These are phyloP conservation scores for Eudemis profundana DNA, from an alignment of 2,888 invertebrate species.

Conservation along the genomic window DNA sequence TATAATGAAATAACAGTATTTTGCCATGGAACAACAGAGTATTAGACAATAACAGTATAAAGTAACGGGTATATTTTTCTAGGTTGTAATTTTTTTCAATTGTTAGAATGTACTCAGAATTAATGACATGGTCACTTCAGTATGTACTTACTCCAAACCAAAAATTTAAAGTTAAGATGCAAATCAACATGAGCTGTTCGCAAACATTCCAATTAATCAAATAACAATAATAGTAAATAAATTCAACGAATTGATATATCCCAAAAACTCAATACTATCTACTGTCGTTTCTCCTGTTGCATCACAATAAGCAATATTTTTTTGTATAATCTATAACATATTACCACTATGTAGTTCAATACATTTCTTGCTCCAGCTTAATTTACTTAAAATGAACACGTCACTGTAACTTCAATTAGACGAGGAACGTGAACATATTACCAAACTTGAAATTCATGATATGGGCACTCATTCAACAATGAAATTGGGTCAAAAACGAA, in stretches of 20 bases:
- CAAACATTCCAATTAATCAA: no score
- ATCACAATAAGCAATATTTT: not conserved
- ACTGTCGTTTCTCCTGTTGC: slow-evolving; percentile 10
- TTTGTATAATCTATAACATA: slow-evolving; percentile 15
- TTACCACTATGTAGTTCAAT: slow-evolving; percentile 35
- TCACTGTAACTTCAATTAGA: slow-evolving; percentile 29
- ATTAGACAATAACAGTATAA: no score
- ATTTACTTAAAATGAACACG: slow-evolving; percentile 22
- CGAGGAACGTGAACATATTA: slow-evolving; percentile 11
- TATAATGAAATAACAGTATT: no score
- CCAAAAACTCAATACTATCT: not conserved
- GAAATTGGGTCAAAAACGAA: slow-evolving; percentile 7
- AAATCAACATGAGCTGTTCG: no score
- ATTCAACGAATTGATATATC: not conserved
- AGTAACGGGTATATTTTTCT: no score
- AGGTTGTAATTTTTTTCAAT: no score
- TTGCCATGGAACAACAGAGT: no score
- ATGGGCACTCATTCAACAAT: slow-evolving; percentile 52
- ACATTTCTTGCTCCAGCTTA: slow-evolving; percentile 30
- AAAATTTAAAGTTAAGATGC: no score
- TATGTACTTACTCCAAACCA: no score
- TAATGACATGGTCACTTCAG: no score
- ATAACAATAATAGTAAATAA: no score
- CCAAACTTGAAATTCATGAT: slow-evolving; percentile 58
- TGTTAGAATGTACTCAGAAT: no score